Evolutionary conservation across 2,797 vertebrate species (phyloP).

Genomic region (Tauraco hartlaubi): DNA sequence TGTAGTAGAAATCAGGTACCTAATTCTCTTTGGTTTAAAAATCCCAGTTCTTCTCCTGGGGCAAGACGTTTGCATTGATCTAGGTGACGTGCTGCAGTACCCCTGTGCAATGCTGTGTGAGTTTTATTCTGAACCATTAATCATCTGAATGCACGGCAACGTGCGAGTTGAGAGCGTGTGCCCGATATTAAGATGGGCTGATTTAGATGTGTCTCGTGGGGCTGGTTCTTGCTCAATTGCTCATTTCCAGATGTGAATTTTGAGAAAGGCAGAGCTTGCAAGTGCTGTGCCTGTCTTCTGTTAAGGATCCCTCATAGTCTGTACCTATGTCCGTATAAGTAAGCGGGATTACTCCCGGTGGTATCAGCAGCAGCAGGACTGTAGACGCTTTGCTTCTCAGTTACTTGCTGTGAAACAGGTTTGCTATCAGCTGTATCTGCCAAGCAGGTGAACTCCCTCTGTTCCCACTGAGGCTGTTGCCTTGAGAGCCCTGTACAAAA

Average conservation of each 20-base stretch:
- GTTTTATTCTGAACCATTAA: not conserved
- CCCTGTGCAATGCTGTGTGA: not conserved
- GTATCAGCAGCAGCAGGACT: not conserved
- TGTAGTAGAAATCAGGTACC: not conserved
- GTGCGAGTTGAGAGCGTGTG: not conserved
- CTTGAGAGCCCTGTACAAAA: not conserved
- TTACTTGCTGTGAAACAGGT: not conserved
- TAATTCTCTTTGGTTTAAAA: conserved; percentile 11
- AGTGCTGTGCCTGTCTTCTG: not conserved
- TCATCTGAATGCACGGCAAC: not conserved
- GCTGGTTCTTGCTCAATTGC: conserved; percentile 15
- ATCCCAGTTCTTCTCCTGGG: not conserved
- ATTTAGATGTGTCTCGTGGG: not conserved
- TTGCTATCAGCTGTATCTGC: not conserved
- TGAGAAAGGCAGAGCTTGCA: not conserved
- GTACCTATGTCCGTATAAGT: fast-evolving
- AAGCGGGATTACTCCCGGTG: not conserved
- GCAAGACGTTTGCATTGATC: not conserved
- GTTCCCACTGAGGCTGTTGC: not conserved
- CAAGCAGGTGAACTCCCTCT: not conserved
- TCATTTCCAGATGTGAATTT: conserved; percentile 36
- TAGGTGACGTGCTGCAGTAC: not conserved
- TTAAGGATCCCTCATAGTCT: not conserved
- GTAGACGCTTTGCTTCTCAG: not conserved
- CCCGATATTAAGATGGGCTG: not conserved